Evolutionary conservation across 2,888 invertebrate genomes (phyloP).

Genomic region (Microctonus brassicae): DNA sequence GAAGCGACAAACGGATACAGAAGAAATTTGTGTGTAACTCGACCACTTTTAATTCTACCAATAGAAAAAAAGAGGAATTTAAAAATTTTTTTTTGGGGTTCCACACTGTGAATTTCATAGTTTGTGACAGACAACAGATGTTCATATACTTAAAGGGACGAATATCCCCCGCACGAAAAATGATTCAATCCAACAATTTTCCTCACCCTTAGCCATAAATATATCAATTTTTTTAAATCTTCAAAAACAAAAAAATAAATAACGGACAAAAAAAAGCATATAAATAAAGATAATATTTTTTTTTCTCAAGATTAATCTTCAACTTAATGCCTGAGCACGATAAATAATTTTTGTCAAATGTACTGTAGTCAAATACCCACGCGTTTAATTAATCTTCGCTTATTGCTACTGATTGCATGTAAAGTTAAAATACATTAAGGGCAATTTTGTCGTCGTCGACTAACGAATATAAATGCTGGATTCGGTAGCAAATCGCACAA

Average conservation of each 20-base stretch:
- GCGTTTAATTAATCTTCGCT: constrained; percentile 39
- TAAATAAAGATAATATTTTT: not conserved
- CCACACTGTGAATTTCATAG: not conserved
- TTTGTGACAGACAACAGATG: constrained; percentile 38
- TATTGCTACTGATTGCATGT: constrained; percentile 54
- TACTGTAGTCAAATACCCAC: constrained; percentile 1
- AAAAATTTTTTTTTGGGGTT: constrained; percentile 32
- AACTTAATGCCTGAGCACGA: not conserved
- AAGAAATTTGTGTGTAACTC: constrained; percentile 37
- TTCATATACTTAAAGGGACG: constrained; percentile 22
- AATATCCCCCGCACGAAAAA: not conserved
- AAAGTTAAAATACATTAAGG: constrained; percentile 60
- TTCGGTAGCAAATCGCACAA: constrained; percentile 45
- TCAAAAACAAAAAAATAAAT: not conserved
- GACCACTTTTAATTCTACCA: constrained; percentile 35
- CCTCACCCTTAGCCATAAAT: not conserved
- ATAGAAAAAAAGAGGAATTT: constrained; percentile 18
- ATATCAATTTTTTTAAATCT: not conserved
- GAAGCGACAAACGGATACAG: constrained; percentile 38
- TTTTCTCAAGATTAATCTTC: not conserved
- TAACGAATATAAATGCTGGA: constrained; percentile 68
- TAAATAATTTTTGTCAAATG: constrained; percentile 1
- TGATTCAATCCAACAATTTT: not conserved
- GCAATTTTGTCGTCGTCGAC: constrained; percentile 47
- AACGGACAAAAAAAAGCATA: not conserved